Evolutionary conservation across 2,113 vertebrate species (phyloP), one percentile per base, ranked within the genome.

Genomic region (Ictalurus furcatus): DNA sequence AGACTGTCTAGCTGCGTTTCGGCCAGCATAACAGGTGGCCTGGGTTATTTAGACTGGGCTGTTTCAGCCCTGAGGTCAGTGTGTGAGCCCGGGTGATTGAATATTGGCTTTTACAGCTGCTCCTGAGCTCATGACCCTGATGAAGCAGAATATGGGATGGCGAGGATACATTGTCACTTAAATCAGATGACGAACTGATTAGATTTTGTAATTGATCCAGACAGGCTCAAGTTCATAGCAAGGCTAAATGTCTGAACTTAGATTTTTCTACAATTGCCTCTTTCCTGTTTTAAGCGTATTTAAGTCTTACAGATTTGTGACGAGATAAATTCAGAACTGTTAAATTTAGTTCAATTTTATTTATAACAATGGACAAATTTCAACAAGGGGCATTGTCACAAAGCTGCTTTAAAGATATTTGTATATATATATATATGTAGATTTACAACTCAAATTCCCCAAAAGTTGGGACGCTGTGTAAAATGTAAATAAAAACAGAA

Each of bases 1-100:
- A 85, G 58, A 63, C 88, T 78, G 82, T 76, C 82, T 59, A 28
- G 14, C 34, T 83, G 19, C 2, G 28, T 5, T 40, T 3, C 11
- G 48, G 61, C 54, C 19, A n/a, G 21, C 21, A 17, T 28, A 52
- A 74, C 89, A 87, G 85, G 69, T 65, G n/a, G 80, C 30, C 44
- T 84, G 80, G 69, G 44, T 84, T 87, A 78, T 82, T 87, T 84
- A 52, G 40, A 56, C 79, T 65, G 56, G 67, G 34, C 80, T 84
- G 28, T 52, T 89, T 85, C 30, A 52, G 58, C 56, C 73, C 34
- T 4, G 17, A 79, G 73, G n/a, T 85, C 59, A 83, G 78, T 48
- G 12, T 89, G 23, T 61, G 37, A 63, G 79, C 54, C 61, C 28
- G 63, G 63, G 14, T 78, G 54, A 85, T 37, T 89, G 48, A 71